Evolutionary conservation across 2,113 vertebrate genomes (phyloP), one percentile per base, ranked within the genome.

Genomic region (Accipiter cooperii): DNA sequence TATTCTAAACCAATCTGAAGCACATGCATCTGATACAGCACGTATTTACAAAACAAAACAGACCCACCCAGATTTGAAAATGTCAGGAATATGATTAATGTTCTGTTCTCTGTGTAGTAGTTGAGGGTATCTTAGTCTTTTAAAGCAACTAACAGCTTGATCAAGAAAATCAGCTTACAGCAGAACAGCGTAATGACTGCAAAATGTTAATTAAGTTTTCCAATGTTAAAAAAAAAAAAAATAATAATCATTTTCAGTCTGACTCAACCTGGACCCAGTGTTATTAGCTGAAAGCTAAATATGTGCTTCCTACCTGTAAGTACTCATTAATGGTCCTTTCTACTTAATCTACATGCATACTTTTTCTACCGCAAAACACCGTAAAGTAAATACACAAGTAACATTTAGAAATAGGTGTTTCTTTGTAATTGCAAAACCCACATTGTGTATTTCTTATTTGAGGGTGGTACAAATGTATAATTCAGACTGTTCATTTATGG

Each of bases 161-260:
- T 94, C 76, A 94, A 92, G 89, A 87, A 97, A 96, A 91, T 89
- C 63, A 90, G 18, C 52, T 92, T 96, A 57, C 6, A 89, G 46
- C 33, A 89, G 82, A 97, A 84, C 38, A 87, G 22, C 1, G 6
- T 89, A 90, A 90, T 95, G 76, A 87, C 6, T 74, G 70, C 54
- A 96, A 93, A 97, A 96, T 78, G 55, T 84, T 96, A 93, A 98
- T 97, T 97, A 87, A 63, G 89, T 91, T 95, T 97, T 95, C 80
- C 26, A 66, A 12, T 84, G 28, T 95, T 84, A 89, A 94, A 97
- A 93, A 49, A 60, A 89, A 94, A 96, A 93, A 49, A 57, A 71
- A 38, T 10, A 38, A 38, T 38, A 40, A 47, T 47, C 3, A 42
- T 90, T 93, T 97, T 94, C 40, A 52, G 34, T 76, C 84, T 89